These are phyloP conservation scores for Columba livia DNA, from an alignment of 2,113 vertebrate genomes.

Conservation along the genomic window DNA sequence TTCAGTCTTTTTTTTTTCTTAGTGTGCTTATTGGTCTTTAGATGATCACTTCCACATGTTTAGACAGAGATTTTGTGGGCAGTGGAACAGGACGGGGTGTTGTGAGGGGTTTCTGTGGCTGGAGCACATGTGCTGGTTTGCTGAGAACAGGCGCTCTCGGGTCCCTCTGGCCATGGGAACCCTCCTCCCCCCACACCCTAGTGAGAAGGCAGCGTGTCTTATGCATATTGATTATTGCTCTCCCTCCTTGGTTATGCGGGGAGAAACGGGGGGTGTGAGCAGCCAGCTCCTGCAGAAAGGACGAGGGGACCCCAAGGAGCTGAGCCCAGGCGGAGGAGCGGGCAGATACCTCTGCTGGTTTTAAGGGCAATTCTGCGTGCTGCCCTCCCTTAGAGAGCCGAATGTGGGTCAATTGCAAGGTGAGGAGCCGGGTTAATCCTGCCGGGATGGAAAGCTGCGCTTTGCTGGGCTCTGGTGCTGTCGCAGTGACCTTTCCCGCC, in stretches of 20 bases:
- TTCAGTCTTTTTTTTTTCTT: not conserved
- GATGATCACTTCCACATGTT: not conserved
- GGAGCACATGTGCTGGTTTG: not conserved
- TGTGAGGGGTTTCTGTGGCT: not conserved
- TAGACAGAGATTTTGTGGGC: not conserved
- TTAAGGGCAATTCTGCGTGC: not conserved
- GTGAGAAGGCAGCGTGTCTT: not conserved
- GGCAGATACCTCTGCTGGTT: not conserved
- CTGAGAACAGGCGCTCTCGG: not conserved
- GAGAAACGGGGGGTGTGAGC: not conserved
- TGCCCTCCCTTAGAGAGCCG: not conserved
- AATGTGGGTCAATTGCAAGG: not conserved
- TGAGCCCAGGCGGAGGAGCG: not conserved
- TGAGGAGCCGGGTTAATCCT: not conserved
- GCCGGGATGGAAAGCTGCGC: not conserved
- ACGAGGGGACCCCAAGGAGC: not conserved
- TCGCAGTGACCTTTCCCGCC: slow-evolving; percentile 3
- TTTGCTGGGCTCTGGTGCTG: not conserved
- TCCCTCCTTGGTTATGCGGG: not conserved
- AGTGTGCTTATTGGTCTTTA: not conserved
- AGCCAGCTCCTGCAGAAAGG: not conserved
- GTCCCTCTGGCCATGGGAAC: not conserved
- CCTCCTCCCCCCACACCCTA: not conserved
- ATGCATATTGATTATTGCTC: fast-evolving
- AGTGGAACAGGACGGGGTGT: not conserved